phyloP scores from a whole-genome alignment of 2,888 invertebrate species.

The Latrodectus elegans region DNA sequence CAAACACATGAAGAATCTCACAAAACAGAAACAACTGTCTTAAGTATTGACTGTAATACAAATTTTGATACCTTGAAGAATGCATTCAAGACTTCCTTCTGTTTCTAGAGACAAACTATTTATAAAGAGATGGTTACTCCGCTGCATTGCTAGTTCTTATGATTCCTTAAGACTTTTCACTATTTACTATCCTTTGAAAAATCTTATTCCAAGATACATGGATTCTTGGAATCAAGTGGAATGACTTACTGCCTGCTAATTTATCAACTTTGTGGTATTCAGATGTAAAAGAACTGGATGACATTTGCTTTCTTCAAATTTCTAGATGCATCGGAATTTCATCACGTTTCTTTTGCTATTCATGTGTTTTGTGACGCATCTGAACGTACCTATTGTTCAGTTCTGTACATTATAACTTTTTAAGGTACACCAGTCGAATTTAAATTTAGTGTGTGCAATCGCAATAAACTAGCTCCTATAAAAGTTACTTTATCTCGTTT shows the following conservation, averaged over 20 bases:
- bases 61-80: too few relatives aligned
- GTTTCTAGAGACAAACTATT: too few relatives aligned
- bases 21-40: neutral
- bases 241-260: too few relatives aligned
- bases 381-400: conserved; percentile 70
- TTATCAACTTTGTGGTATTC: conserved; percentile 15
- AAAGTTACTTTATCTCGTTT: too few relatives aligned
- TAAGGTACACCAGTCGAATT: too few relatives aligned
- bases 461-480: too few relatives aligned
- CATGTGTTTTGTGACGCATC: conserved; percentile 69
- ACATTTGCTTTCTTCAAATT: conserved; percentile 27
- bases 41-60: too few relatives aligned
- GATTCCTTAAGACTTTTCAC: conserved; percentile 70
- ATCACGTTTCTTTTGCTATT: too few relatives aligned
- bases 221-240: neutral
- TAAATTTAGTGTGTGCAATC: too few relatives aligned
- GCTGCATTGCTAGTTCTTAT: conserved; percentile 22
- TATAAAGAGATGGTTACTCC: neutral
- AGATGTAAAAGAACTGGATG: conserved; percentile 11
- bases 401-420: conserved; percentile 66
- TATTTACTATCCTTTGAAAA: conserved; percentile 68
- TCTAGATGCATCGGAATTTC: conserved; percentile 63
- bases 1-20: neutral
- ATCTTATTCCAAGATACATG: conserved; percentile 10
- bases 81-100: too few relatives aligned